A percentile compares a stretch with the other conserved stretches of the same genome.
phyloP scores from a whole-genome alignment of 2,113 vertebrate genomes.

The Seriola rivoliana region DNA sequence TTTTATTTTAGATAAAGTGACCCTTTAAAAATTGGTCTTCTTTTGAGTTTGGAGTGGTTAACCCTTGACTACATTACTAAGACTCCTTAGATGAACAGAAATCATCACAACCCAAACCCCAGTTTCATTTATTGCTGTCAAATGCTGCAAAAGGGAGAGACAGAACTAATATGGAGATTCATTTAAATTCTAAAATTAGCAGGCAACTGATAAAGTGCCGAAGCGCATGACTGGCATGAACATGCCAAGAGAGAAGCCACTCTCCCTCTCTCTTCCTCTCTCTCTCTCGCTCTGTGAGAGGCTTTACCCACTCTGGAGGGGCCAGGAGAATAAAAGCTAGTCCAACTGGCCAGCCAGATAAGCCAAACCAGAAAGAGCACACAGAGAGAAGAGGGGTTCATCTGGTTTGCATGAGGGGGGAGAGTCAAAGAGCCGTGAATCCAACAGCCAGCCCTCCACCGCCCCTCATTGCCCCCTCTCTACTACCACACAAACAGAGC shows the following conservation, averaged over 20 bases:
- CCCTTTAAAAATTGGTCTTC: conserved; percentile 8
- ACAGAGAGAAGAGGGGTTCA: conserved; percentile 62
- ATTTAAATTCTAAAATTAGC: conserved; percentile 79
- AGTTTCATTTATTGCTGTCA: conserved; percentile 42
- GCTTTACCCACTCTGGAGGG: conserved; percentile 76
- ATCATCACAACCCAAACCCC: conserved; percentile 26
- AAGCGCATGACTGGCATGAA: conserved; percentile 65
- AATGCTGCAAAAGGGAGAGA: conserved; percentile 17
- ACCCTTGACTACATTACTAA: background rate
- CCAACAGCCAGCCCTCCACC: conserved; percentile 28
- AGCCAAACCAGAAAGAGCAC: conserved; percentile 69
- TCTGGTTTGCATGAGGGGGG: conserved; percentile 68
- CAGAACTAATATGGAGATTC: conserved; percentile 57
- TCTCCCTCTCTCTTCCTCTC: conserved; percentile 41
- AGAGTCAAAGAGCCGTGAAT: conserved; percentile 64
- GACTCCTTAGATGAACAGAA: conserved; percentile 13
- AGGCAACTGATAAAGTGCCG: conserved; percentile 71
- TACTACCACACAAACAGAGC: conserved; percentile 26
- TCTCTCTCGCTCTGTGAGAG: conserved; percentile 56
- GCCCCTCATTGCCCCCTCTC: conserved; percentile 24
- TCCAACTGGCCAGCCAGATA: conserved; percentile 81
- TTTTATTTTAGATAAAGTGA: background rate
- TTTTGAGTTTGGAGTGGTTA: conserved; percentile 1
- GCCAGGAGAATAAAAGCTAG: conserved; percentile 78
- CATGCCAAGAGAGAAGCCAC: conserved; percentile 53